Evolutionary conservation across 1,140 invertebrate genomes (phyloP), one percentile per base, ranked within the genome.

Genomic region (Drosophila bocqueti): DNA sequence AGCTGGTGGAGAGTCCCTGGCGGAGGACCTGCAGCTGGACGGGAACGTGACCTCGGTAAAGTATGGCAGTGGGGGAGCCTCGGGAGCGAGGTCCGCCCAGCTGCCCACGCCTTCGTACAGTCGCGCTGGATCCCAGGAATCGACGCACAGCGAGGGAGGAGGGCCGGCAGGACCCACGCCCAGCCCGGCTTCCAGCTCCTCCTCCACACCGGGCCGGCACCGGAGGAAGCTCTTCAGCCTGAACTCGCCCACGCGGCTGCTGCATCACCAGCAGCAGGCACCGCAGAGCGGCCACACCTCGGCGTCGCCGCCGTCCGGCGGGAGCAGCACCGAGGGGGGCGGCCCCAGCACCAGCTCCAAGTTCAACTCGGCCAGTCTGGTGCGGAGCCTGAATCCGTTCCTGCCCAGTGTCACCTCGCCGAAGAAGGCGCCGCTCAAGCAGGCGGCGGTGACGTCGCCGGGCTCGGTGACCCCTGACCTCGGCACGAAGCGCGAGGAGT

Each of bases 401-500:
- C 62, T 90, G 43, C 69, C 76, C 26, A 71, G 67, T 38, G 47
- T 58, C 13, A 74, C 64, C 15, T 76, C 91, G n/a, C 77, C 85
- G 34, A 92, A 91, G 49, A 76, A 64, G 57, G 52, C 69, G 36
- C 78, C 78, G 45, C 77, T 68, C 31, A 81, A 83, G 50, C 69
- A 76, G 57, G 45, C 81, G 49, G 81, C 74, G 15, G 71, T 83
- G 38, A 89, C 73, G 7, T 84, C 84, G 47, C 76, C 82, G 6
- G 75, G 79, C 21, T 66, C 82, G 8, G 55, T 90, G 64, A 87
- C 87, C 16, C 73, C 83, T 24, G 91, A 92, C 57, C 57, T 93
- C n/a, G 90, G 91, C 54, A 79, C 93, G 26, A 94, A 93, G 57
- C 91, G 94, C 21, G 94, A 94, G 64, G 94, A 94, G 79, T 94